Evolutionary conservation across 2,888 invertebrate species (phyloP), one percentile per base, ranked within the genome.

Genomic region (Matsumyia berberina): DNA sequence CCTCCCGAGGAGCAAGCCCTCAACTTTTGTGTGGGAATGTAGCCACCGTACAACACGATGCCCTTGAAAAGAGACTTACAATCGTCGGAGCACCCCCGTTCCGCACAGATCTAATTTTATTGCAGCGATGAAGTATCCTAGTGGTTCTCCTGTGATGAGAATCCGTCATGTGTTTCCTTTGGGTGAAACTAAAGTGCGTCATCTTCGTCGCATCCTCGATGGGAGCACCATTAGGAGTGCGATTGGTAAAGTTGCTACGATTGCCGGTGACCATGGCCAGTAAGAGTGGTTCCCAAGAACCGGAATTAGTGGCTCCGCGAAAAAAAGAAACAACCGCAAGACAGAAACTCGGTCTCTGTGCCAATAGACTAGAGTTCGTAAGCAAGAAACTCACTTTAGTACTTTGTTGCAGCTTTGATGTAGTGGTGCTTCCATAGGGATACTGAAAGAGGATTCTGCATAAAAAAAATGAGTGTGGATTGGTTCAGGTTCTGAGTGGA

Each of bases 321-420:
- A 29, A 35, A 70, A 51, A 66, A 67, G 37, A 29, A 66, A 66
- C 55, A 78, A 69, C 60, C 57, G 70, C 78, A 70, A 55, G 31
- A 8, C 72, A n/a, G 51, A 79, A 79, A 51, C 57, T 79, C 79
- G 79, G 79, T 79, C 42, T 79, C 44, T 79, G 79, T 79, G 79
- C 79, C 79, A 79, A 79, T 72, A 72, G 79, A 66, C 49, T 58
- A 58, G 58, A 31, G 31, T 53, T 44, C 31, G 42, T 11, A 49
- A 39, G n/a, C n/a, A 46, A 29, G 49, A 12, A 39, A 57, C n/a
- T 19, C 8, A 51, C n/a, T 42, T 51, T 44, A 1, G 37, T 37
- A 37, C 33, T 35, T 49, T n/a, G n/a, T n/a, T n/a, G n/a, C n/a
- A n/a, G n/a, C n/a, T n/a, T n/a, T n/a, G 24, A 24, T 24, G n/a